phyloP scores from a whole-genome alignment of 53 echinoderm and acorn worm species.

The Arbacia lixula region DNA sequence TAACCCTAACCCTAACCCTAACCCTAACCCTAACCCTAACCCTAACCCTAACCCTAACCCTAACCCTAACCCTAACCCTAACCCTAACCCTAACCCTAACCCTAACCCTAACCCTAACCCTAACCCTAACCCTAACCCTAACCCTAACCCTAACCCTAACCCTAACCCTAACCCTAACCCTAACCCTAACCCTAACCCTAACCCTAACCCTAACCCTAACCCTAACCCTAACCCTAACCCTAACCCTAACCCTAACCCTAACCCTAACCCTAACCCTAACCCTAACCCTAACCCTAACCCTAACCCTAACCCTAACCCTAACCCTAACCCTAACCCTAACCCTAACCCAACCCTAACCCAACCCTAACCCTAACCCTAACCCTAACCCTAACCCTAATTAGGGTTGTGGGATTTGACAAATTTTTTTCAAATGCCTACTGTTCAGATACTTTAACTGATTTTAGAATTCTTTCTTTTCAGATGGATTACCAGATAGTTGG shows the following conservation, averaged over 20 bases:
- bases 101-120: neutral
- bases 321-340: neutral
- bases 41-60: too few species aligned
- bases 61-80: too few species aligned
- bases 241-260: conserved; percentile 22
- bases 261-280: conserved; percentile 28
- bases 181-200: conserved; percentile 11
- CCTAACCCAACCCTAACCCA: conserved; percentile 15
- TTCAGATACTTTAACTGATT: too few species aligned
- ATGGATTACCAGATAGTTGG: too few species aligned
- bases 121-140: conserved; percentile 8
- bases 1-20: too few species aligned
- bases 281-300: conserved; percentile 6
- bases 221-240: conserved; percentile 12
- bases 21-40: too few species aligned
- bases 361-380: conserved; percentile 51
- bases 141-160: conserved; percentile 30
- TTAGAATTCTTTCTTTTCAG: too few species aligned
- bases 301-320: neutral
- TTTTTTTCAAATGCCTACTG: too few species aligned
- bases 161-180: conserved; percentile 29
- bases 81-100: conserved; percentile 34
- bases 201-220: neutral
- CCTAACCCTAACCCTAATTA: conserved; percentile 56
- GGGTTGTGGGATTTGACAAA: too few species aligned